Evolutionary conservation across 2,888 invertebrate species (phyloP).

Genomic region (Eretmocerus hayati): DNA sequence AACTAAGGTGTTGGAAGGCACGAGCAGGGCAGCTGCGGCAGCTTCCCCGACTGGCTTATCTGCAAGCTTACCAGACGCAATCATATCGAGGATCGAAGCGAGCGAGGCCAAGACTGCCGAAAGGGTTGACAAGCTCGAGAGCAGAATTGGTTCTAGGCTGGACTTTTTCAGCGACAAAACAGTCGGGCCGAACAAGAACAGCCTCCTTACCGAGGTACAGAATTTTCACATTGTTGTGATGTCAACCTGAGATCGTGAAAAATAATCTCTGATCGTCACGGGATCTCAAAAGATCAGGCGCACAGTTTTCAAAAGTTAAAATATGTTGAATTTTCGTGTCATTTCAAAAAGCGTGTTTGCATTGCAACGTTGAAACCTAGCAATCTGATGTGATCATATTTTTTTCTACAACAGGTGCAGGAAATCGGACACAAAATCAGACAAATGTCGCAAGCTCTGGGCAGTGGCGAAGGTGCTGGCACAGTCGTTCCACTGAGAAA

Average conservation of each 20-base stretch:
- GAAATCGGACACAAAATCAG: constrained; percentile 4
- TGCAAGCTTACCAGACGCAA: constrained; percentile 11
- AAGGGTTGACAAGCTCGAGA: constrained; percentile 2
- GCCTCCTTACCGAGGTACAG: constrained; percentile 8
- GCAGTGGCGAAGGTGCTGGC: neutral
- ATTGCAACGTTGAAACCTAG: too few species aligned
- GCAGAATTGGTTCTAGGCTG: too few species aligned
- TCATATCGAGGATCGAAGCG: constrained; percentile 25
- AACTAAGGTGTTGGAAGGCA: constrained; percentile 46
- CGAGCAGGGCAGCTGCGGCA: constrained; percentile 15
- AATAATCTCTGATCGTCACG: too few species aligned
- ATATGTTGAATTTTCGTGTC: neutral
- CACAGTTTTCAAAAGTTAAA: neutral
- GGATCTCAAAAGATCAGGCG: neutral
- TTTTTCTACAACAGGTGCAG: constrained; percentile 1
- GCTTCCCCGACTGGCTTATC: too few species aligned
- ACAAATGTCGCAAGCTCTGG: neutral
- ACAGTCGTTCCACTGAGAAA: too few species aligned
- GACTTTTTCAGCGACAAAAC: neutral
- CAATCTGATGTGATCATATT: too few species aligned
- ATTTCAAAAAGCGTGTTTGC: neutral
- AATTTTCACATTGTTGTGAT: too few species aligned
- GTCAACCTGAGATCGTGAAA: too few species aligned
- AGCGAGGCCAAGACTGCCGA: constrained; percentile 2
- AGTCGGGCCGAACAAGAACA: constrained; percentile 16